These are phyloP conservation scores for Phalacrocorax pelagicus DNA, from an alignment of 2,113 vertebrate genomes.

Conservation along the genomic window DNA sequence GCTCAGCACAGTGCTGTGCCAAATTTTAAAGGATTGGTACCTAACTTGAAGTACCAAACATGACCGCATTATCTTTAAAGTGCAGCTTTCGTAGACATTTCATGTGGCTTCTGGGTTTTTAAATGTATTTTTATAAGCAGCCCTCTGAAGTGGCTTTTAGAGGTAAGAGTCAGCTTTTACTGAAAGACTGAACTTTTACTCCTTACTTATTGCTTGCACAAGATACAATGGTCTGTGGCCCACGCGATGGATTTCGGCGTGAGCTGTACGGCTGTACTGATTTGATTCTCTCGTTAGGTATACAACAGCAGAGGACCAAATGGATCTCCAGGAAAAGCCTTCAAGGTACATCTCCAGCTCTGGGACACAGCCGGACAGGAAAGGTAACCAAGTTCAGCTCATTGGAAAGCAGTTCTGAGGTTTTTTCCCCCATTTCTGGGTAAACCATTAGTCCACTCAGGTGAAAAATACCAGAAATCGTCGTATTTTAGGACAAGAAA, in stretches of 20 bases:
- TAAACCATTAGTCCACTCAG: neutral
- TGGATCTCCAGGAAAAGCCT: slow-evolving; percentile 86
- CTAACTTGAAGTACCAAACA: neutral
- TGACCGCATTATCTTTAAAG: neutral
- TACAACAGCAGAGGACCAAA: slow-evolving; percentile 86
- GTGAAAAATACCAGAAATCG: neutral
- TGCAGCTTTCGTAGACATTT: neutral
- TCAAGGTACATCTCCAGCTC: slow-evolving; percentile 94
- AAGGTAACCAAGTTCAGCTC: slow-evolving; percentile 74
- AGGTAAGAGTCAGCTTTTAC: neutral
- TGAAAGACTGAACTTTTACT: neutral
- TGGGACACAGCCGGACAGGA: slow-evolving; percentile 98
- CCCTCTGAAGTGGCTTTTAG: neutral
- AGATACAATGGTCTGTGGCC: too few relatives aligned
- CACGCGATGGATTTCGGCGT: fast-evolving
- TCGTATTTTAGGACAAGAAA: neutral
- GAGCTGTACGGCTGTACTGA: neutral
- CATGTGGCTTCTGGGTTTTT: neutral
- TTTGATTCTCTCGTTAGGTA: slow-evolving; percentile 67
- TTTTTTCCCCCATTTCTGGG: too few relatives aligned
- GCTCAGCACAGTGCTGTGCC: neutral
- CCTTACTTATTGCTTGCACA: too few relatives aligned
- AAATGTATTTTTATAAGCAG: neutral
- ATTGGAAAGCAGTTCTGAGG: neutral
- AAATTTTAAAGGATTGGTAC: neutral